Evolutionary conservation across 2,888 invertebrate species (phyloP).

Genomic region (Arge pagana): DNA sequence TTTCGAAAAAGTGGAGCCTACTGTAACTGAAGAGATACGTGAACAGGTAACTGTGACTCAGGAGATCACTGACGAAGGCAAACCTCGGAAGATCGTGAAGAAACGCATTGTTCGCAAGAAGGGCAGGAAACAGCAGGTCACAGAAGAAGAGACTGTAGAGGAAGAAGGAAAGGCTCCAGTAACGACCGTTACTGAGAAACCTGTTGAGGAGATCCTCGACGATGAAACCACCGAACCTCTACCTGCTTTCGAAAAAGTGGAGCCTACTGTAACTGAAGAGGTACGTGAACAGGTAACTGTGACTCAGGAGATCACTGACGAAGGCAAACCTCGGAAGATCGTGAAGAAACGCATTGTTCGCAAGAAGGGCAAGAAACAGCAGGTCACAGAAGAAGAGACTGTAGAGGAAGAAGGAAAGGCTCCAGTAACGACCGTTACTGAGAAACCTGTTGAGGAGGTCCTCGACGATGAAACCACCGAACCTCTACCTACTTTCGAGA

Average conservation of each 20-base stretch:
- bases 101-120: slow-evolving; percentile 37
- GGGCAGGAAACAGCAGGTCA: slow-evolving; percentile 34
- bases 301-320: slow-evolving; percentile 32
- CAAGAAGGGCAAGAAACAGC: slow-evolving; percentile 44
- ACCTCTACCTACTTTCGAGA: slow-evolving; percentile 41
- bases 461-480: slow-evolving; percentile 26
- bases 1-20: slow-evolving; percentile 31
- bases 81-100: slow-evolving; percentile 31
- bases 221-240: slow-evolving; percentile 22
- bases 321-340: slow-evolving; percentile 44
- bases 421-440: slow-evolving; percentile 51
- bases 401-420: slow-evolving; percentile 50
- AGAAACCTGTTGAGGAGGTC: slow-evolving; percentile 43
- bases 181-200: slow-evolving; percentile 9
- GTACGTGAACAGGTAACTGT: slow-evolving; percentile 34
- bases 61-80: slow-evolving; percentile 34
- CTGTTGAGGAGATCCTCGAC: slow-evolving; percentile 7
- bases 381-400: slow-evolving; percentile 21
- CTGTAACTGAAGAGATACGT: slow-evolving; percentile 44
- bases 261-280: slow-evolving; percentile 30
- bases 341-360: slow-evolving; percentile 31
- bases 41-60: slow-evolving; percentile 40
- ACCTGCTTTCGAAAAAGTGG: slow-evolving; percentile 36
- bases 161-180: slow-evolving; percentile 23
- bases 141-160: slow-evolving; percentile 8